Evolutionary conservation across 2,888 invertebrate species (phyloP).

Genomic region (Chorisops tibialis): DNA sequence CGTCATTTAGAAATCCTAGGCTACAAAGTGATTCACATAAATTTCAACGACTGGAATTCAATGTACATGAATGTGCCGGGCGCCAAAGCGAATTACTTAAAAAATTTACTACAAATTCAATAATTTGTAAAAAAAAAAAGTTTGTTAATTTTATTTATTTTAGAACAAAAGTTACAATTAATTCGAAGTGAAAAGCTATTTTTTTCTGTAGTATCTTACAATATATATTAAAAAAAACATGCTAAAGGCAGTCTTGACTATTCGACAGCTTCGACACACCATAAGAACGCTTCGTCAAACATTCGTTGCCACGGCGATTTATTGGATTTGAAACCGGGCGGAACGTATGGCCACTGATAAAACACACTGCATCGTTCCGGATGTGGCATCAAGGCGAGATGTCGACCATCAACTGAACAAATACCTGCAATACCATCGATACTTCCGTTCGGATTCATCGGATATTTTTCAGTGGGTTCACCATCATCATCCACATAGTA

Average conservation of each 20-base stretch:
- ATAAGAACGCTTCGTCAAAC: constrained; percentile 83
- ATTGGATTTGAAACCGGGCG: constrained; percentile 55
- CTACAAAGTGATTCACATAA: constrained; percentile 58
- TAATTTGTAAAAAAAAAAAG: constrained; percentile 18
- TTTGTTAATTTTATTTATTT: neutral
- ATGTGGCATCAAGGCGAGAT: constrained; percentile 98
- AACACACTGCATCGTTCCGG: constrained; percentile 87
- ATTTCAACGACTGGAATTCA: constrained; percentile 56
- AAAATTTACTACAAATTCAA: constrained; percentile 45
- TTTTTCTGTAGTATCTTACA: too few species aligned
- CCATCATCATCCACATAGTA: constrained; percentile 81
- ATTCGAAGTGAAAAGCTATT: too few species aligned
- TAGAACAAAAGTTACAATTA: too few species aligned
- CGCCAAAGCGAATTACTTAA: constrained; percentile 54
- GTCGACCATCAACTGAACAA: constrained; percentile 86
- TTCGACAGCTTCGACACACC: constrained; percentile 52
- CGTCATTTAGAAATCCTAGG: constrained; percentile 64
- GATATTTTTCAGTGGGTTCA: constrained; percentile 74
- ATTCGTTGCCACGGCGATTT: constrained; percentile 88
- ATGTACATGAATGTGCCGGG: constrained; percentile 54
- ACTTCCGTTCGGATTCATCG: constrained; percentile 94
- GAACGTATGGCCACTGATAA: constrained; percentile 85
- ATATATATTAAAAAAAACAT: too few species aligned
- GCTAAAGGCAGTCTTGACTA: too few species aligned
- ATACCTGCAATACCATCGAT: constrained; percentile 81